These are phyloP conservation scores for Mycalesis mineus DNA, from an alignment of 2,888 invertebrate species.

Conservation along the genomic window DNA sequence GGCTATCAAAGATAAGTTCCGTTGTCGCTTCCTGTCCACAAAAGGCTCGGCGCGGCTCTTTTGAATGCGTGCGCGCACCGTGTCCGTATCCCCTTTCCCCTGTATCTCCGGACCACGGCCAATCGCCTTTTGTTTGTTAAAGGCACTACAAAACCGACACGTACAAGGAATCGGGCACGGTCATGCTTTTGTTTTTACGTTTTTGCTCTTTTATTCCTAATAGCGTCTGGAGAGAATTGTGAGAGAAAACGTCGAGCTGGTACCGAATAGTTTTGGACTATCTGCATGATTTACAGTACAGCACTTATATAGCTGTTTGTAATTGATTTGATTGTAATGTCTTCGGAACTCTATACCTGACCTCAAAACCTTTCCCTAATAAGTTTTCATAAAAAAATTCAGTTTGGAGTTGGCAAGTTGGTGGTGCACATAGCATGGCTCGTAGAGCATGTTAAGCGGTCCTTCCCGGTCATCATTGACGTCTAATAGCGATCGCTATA, in stretches of 20 bases:
- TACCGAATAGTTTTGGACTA: background rate
- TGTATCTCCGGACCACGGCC: conserved; percentile 42
- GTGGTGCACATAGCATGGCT: no score
- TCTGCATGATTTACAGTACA: no score
- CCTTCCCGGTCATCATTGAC: no score
- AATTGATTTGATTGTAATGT: no score
- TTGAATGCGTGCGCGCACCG: conserved; percentile 63
- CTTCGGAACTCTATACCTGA: no score
- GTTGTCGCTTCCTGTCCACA: conserved; percentile 51
- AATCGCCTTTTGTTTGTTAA: conserved; percentile 70
- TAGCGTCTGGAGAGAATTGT: background rate
- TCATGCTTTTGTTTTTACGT: conserved; percentile 41
- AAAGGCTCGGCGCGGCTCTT: conserved; percentile 63
- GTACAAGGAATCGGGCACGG: conserved; percentile 47
- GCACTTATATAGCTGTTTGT: no score
- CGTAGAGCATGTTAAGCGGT: no score
- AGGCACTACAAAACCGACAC: conserved; percentile 63
- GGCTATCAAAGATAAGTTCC: conserved; percentile 40
- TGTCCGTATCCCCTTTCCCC: conserved; percentile 42
- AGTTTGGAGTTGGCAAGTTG: no score
- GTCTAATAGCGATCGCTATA: no score
- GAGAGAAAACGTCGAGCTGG: background rate
- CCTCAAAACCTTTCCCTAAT: no score
- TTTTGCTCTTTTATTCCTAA: background rate
- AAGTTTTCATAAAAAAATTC: no score